Evolutionary conservation across 2,113 vertebrate genomes (phyloP).

Genomic region (Chloroceryle aenea): DNA sequence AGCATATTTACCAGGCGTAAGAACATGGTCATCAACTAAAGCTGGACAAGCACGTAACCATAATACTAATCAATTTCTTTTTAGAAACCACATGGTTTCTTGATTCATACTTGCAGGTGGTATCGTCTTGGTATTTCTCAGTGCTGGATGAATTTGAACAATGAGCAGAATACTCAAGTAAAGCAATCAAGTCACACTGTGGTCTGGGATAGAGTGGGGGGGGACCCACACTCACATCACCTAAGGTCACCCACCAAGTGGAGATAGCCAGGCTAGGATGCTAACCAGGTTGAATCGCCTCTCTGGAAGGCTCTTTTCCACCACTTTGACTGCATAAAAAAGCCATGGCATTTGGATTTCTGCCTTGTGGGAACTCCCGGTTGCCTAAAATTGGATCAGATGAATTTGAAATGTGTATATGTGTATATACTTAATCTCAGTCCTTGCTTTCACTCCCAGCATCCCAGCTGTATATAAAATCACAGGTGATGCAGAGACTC

Average conservation of each 20-base stretch:
- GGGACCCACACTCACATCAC: background rate
- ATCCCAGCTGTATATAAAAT: background rate
- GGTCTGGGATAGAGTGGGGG: background rate
- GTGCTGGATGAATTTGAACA: background rate
- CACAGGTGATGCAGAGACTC: background rate
- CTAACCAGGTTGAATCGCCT: background rate
- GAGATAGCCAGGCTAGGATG: background rate
- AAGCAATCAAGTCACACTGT: rapidly evolving
- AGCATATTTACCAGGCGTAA: background rate
- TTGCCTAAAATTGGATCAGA: background rate
- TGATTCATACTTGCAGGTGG: background rate
- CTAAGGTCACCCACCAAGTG: background rate
- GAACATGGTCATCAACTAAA: background rate
- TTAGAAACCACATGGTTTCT: background rate
- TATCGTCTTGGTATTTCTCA: background rate
- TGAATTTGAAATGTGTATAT: background rate
- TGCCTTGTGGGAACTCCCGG: background rate
- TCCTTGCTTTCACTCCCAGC: background rate
- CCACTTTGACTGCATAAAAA: background rate
- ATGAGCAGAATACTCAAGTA: rapidly evolving
- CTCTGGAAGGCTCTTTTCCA: background rate
- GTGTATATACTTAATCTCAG: background rate
- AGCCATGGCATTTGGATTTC: background rate
- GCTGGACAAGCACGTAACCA: background rate
- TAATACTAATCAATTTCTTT: background rate